Base-by-base conservation (phyloP, 2,113 vertebrate species). In the Isichthys henryi region DNA sequence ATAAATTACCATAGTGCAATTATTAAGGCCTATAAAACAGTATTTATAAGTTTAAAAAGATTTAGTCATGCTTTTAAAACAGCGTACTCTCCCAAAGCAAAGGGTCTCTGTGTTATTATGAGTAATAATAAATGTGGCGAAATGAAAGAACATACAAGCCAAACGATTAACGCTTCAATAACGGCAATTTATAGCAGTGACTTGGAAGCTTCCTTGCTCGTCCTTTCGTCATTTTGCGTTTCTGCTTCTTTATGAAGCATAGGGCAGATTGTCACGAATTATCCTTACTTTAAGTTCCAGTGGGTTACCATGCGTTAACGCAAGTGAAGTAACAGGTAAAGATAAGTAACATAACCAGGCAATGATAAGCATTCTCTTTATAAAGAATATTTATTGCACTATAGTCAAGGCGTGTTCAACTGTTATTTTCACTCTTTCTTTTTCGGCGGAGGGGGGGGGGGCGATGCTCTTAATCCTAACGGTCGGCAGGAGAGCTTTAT, bases 401-500 rank as follows among this genome's bases (percentile, higher is more conserved):
- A 39, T 35, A 46, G 80, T 48, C 17, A 23, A 48, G 82, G 43
- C 45, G 23, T n/a, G 23, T 46, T 84, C 45, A 23, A 10, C 21
- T 43, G 77, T 31, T 31, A 31, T 31, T 70, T 70, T 70, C 58
- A n/a, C 46, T 74, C 58, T 77, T 50, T 45, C 39, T 49, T 46
- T 56, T 74, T 45, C 5, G 58, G 39, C 39, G 93, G 93, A 92
- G 93, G 92, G 93, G 92, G 92, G 90, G 89, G 92, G 93, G 92
- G 92, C 90, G 89, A 91, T 90, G 74, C 93, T 92, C 93, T 92
- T 93, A 93, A 93, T 94, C 45, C 87, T 93, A 91, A 91, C 91
- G 91, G 92, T 92, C 90, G 93, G 92, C 92, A 90, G 92, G 92
- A 93, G 93, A 91, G 91, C 83, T 95, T 95, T 95, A 95, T 96